These are phyloP conservation scores for Ursus arctos DNA, from an alignment of 2,113 vertebrate genomes.

Conservation along the genomic window DNA sequence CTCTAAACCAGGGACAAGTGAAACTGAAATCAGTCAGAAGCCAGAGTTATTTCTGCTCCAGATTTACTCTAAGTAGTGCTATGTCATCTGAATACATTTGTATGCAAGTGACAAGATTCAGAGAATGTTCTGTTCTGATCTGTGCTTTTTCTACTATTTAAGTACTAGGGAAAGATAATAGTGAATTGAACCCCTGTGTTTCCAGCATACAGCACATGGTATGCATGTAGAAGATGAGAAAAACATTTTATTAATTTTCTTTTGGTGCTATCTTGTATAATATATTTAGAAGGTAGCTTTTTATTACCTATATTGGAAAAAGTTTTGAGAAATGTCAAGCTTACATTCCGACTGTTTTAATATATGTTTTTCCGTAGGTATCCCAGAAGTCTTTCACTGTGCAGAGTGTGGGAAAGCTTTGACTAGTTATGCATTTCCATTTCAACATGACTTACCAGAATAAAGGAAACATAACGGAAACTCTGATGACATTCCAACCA, in stretches of 20 bases:
- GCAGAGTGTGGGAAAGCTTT: not conserved
- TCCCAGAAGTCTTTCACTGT: not conserved
- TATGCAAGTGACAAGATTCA: constrained; percentile 80
- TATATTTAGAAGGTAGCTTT: constrained; percentile 81
- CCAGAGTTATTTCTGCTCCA: constrained; percentile 83
- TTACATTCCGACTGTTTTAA: constrained; percentile 58
- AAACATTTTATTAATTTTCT: constrained; percentile 84
- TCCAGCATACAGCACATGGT: constrained; percentile 68
- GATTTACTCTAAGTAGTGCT: constrained; percentile 82
- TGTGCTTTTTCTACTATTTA: constrained; percentile 82
- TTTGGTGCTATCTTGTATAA: constrained; percentile 76
- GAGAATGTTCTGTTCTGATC: constrained; percentile 83
- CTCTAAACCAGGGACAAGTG: constrained; percentile 82
- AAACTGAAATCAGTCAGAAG: constrained; percentile 82
- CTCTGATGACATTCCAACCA: not conserved
- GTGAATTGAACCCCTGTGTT: constrained; percentile 70
- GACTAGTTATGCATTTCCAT: not conserved
- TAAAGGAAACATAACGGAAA: constrained; percentile 12
- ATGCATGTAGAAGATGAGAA: constrained; percentile 81
- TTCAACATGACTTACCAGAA: constrained; percentile 57
- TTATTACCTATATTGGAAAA: constrained; percentile 79
- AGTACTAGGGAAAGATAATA: constrained; percentile 77
- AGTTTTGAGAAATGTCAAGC: constrained; percentile 68
- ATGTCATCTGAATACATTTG: constrained; percentile 82
- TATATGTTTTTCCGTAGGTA: constrained; percentile 59